These are phyloP conservation scores for Dusona sp. DNA, from an alignment of 2,888 invertebrate species.

Conservation along the genomic window DNA sequence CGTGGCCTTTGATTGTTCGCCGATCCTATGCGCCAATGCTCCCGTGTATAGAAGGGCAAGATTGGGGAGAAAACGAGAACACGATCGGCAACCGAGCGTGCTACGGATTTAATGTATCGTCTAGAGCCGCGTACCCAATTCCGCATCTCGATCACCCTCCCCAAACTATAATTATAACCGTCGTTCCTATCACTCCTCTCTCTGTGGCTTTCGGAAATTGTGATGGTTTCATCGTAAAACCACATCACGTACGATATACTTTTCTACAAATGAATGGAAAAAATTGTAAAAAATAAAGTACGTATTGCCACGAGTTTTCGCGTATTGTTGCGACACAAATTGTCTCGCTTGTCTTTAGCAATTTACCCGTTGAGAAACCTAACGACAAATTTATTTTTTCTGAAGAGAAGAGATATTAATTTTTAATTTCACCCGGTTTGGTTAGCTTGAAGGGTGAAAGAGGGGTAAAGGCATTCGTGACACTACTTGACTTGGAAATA, in stretches of 20 bases:
- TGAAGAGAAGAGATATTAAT: no score
- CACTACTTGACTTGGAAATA: no score
- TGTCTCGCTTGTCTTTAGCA: no score
- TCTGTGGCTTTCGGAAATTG: constrained; percentile 46
- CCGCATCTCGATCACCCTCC: constrained; percentile 49
- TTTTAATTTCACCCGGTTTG: no score
- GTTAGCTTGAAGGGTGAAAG: no score
- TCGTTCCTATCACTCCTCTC: neutral
- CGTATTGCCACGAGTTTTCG: no score
- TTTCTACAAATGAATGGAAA: constrained; percentile 15
- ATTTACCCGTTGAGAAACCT: no score
- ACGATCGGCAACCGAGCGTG: constrained; percentile 63
- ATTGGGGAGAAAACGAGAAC: constrained; percentile 63
- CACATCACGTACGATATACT: constrained; percentile 47
- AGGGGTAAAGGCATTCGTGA: no score
- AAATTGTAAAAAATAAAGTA: constrained; percentile 22
- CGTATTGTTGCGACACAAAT: no score
- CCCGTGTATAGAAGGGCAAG: constrained; percentile 47
- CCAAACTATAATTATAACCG: constrained; percentile 61
- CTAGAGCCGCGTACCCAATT: constrained; percentile 41
- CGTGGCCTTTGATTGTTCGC: constrained; percentile 65
- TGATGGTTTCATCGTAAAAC: constrained; percentile 48
- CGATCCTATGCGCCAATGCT: constrained; percentile 51
- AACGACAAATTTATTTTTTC: no score
- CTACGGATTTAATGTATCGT: constrained; percentile 64